phyloP scores from a whole-genome alignment of 2,113 vertebrate species.

The Genyomyrus donnyi region DNA sequence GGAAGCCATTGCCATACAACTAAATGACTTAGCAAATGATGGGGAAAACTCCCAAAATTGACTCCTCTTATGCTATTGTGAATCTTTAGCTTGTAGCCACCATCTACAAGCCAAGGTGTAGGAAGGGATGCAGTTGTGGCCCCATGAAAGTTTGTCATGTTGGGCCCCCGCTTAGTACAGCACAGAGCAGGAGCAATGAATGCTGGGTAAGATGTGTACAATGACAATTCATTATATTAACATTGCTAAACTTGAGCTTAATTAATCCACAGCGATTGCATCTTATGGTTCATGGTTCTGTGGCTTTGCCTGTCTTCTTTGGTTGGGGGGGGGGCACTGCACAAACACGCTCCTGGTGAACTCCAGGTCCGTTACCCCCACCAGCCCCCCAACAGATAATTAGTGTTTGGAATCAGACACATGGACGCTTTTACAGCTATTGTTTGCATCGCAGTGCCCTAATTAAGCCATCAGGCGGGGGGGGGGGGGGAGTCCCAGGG shows the following conservation, averaged over 20 bases:
- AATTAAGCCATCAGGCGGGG: conserved; percentile 62
- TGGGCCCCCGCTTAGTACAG: neutral
- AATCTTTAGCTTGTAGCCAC: neutral
- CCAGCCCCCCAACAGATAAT: neutral
- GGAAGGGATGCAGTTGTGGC: neutral
- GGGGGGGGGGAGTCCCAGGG: conserved; percentile 54
- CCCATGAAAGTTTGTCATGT: neutral
- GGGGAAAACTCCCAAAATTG: neutral
- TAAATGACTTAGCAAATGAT: neutral
- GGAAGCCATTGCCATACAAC: neutral
- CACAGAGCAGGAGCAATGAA: neutral
- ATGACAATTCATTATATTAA: neutral
- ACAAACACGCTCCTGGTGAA: neutral
- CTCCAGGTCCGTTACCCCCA: neutral
- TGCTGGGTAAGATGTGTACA: neutral
- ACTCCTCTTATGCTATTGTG: neutral
- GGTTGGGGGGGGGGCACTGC: neutral
- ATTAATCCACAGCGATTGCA: neutral
- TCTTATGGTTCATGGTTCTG: neutral
- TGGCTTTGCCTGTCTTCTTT: neutral
- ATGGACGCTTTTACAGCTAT: conserved; percentile 50
- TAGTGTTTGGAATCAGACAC: conserved; percentile 45
- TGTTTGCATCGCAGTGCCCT: conserved; percentile 51
- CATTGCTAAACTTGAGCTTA: neutral
- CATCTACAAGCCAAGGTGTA: neutral